phyloP scores from a whole-genome alignment of 2,888 invertebrate genomes.

The Alsophila aescularia region DNA sequence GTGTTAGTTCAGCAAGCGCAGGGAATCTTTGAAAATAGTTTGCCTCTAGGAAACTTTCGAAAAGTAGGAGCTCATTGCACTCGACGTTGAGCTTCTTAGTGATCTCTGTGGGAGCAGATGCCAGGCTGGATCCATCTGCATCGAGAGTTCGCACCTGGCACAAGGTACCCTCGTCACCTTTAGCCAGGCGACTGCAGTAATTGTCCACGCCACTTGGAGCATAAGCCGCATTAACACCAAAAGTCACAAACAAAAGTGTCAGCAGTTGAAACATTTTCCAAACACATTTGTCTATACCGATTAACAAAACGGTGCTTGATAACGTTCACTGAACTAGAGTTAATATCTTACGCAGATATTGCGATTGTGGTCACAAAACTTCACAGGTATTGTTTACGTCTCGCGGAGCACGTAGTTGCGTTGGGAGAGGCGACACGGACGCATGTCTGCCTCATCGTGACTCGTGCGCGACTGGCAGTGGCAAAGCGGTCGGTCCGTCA shows the following conservation, averaged over 20 bases:
- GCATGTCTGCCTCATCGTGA: constrained; percentile 74
- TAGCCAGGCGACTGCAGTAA: constrained; percentile 66
- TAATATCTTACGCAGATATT: constrained; percentile 51
- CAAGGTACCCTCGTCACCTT: constrained; percentile 83
- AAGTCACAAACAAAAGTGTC: constrained; percentile 81
- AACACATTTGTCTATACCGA: constrained; percentile 73
- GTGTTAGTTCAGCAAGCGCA: constrained; percentile 89
- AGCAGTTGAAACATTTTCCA: constrained; percentile 80
- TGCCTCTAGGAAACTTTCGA: constrained; percentile 90
- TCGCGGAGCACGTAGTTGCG: constrained; percentile 66
- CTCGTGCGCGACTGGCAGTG: constrained; percentile 75
- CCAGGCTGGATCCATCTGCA: constrained; percentile 86
- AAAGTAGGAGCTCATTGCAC: constrained; percentile 91
- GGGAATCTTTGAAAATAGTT: constrained; percentile 90
- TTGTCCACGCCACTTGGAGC: constrained; percentile 72
- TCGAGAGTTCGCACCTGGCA: constrained; percentile 90
- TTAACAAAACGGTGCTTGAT: constrained; percentile 48
- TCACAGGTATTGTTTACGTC: constrained; percentile 76
- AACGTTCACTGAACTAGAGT: constrained; percentile 57
- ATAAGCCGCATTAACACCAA: constrained; percentile 77
- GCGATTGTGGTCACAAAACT: constrained; percentile 56
- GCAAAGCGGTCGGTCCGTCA: constrained; percentile 59
- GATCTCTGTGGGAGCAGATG: constrained; percentile 86
- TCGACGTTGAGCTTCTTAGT: constrained; percentile 89
- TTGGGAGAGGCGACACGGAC: constrained; percentile 62